Evolutionary conservation across 2,797 vertebrate genomes (phyloP), one percentile per base, ranked within the genome.

Genomic region (Lepidocolaptes lacrymiger): DNA sequence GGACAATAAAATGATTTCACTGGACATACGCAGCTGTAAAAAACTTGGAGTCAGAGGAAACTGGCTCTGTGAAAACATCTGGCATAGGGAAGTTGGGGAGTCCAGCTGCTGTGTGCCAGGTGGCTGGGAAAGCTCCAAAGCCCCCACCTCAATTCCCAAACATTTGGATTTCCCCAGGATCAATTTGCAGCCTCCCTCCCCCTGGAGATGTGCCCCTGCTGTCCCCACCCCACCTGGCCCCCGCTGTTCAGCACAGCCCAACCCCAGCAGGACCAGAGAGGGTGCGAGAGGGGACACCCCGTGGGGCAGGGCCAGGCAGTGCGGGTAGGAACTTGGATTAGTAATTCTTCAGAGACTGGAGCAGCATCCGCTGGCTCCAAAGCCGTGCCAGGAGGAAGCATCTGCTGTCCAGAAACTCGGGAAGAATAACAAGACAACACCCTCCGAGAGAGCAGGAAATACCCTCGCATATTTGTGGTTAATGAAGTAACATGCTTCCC

Each of bases 391-490:
- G 69, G 37, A 96, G 61, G 62, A 68, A 69, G 80, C 3, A 1
- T 41, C 80, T 84, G 85, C 54, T 58, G 23, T 58, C 77, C 67
- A 77, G 73, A 90, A 88, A 72, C 54, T 72, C 0, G 0, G 34
- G 52, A 94, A 89, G 72, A 91, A 75, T 56, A 87, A 83, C 32
- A 89, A 46, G 94, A 37, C 78, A 62, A 71, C 73, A 72, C 71
- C 77, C 46, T 72, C 20, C 0, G 2, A 0, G 0, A 74, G 37
- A 80, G 54, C 54, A 84, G 88, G 79, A 90, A 90, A 81, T 54
- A 81, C 62, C 49, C 73, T 93, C 14, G 5, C 30, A 37, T 3
- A 0, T 17, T 32, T 64, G 46, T 92, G 66, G 24, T 84, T 81
- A 58, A 51, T 36, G 49, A 49, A 62, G 59, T 24, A 34, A 61